Conservation (phyloP, 1,140 invertebrate genomes). For the Drosophila parabipectinata region DNA sequence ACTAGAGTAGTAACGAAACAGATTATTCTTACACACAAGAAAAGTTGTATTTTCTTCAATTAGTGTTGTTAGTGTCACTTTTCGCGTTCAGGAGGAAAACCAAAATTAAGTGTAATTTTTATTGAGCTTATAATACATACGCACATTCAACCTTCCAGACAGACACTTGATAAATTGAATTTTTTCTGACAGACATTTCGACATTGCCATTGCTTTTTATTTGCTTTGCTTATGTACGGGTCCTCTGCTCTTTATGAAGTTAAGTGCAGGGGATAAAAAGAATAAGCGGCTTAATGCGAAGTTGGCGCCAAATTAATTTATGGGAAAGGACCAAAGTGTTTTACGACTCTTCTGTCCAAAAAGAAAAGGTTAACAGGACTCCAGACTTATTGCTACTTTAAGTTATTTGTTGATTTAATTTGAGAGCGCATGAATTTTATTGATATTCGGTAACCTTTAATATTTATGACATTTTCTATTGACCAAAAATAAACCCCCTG, state of each 20-base stretch:
- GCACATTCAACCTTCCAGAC: slow-evolving; percentile 31
- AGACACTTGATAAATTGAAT: slow-evolving; percentile 75
- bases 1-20: not conserved
- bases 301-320: slow-evolving; percentile 11
- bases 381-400: too few relatives aligned
- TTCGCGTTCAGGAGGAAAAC: slow-evolving; percentile 36
- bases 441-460: not conserved
- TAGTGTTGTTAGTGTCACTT: slow-evolving; percentile 51
- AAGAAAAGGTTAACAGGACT: not conserved
- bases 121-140: slow-evolving; percentile 57
- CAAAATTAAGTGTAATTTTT: slow-evolving; percentile 82
- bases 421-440: not conserved
- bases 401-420: not conserved
- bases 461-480: not conserved
- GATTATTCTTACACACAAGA: not conserved
- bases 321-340: slow-evolving; percentile 41
- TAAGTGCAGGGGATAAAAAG: slow-evolving; percentile 49
- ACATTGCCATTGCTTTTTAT: slow-evolving; percentile 2
- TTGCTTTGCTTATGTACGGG: not conserved
- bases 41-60: not conserved
- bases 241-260: slow-evolving; percentile 43
- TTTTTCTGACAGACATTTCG: slow-evolving; percentile 57
- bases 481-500: too few relatives aligned
- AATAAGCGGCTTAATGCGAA: slow-evolving; percentile 19
- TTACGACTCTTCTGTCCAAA: slow-evolving; percentile 8